phyloP scores from a whole-genome alignment of 1,140 invertebrate genomes.

The Drosophila watanabei region DNA sequence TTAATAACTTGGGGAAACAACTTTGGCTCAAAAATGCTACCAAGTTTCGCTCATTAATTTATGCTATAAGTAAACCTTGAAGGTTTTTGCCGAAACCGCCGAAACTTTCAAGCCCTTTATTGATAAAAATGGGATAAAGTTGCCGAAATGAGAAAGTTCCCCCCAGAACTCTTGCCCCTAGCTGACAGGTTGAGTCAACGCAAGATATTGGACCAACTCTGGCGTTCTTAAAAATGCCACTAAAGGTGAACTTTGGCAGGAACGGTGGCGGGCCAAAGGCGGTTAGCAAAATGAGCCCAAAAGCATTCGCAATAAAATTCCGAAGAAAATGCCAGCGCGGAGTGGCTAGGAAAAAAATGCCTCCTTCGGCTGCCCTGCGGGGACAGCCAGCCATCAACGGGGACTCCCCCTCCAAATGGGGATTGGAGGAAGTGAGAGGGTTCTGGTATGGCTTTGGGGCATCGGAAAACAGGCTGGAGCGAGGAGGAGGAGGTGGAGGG shows the following conservation, averaged over 20 bases:
- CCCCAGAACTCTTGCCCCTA: neutral
- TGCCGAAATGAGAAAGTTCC: slow-evolving; percentile 33
- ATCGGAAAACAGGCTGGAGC: slow-evolving; percentile 6
- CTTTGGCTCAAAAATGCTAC: slow-evolving; percentile 11
- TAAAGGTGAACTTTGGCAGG: slow-evolving; percentile 33
- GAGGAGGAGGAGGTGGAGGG: neutral
- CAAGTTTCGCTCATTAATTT: slow-evolving; percentile 44
- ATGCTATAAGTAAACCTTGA: slow-evolving; percentile 15
- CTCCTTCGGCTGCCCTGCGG: slow-evolving; percentile 30
- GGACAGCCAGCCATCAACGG: slow-evolving; percentile 26
- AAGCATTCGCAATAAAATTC: slow-evolving; percentile 41
- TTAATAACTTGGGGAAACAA: neutral
- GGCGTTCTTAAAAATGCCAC: slow-evolving; percentile 31
- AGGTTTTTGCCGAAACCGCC: slow-evolving; percentile 4
- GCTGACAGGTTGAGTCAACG: slow-evolving; percentile 33
- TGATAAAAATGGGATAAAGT: slow-evolving; percentile 49
- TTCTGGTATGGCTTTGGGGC: neutral
- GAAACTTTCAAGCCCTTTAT: slow-evolving; percentile 42
- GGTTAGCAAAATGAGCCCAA: slow-evolving; percentile 44
- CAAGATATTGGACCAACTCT: slow-evolving; percentile 29
- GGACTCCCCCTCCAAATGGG: slow-evolving; percentile 5
- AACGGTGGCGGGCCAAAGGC: slow-evolving; percentile 5
- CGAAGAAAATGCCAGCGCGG: slow-evolving; percentile 31
- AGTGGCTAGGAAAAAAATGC: slow-evolving; percentile 44
- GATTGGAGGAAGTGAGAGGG: slow-evolving; percentile 1